These are phyloP conservation scores for Chaetogeoica ovagalla DNA, from an alignment of 2,888 invertebrate genomes.

Conservation along the genomic window DNA sequence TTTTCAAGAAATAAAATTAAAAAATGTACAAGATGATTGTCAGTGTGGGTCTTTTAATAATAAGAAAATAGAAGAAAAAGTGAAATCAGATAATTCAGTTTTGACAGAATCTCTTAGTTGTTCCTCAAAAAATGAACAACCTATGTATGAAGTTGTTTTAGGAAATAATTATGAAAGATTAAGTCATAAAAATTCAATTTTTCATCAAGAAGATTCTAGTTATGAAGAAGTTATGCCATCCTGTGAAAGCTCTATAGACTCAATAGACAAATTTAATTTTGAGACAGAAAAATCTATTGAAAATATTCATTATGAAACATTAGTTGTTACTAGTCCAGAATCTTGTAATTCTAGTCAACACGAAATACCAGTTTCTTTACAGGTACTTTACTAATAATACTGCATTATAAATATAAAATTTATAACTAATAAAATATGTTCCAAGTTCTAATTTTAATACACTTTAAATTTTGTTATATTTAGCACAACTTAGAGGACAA, in stretches of 20 bases:
- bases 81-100: slow-evolving; percentile 33
- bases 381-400: slow-evolving; percentile 11
- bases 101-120: slow-evolving; percentile 44
- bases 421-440: neutral
- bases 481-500: slow-evolving; percentile 24
- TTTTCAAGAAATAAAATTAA: slow-evolving; percentile 54
- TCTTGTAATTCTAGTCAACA: slow-evolving; percentile 37
- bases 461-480: neutral
- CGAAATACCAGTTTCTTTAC: slow-evolving; percentile 36
- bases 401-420: too few species aligned
- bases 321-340: slow-evolving; percentile 38
- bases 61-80: slow-evolving; percentile 12
- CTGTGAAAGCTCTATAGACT: slow-evolving; percentile 20
- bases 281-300: slow-evolving; percentile 36
- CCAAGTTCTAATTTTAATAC: neutral
- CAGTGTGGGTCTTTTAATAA: slow-evolving; percentile 9
- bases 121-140: slow-evolving; percentile 48
- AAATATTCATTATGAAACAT: slow-evolving; percentile 49
- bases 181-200: slow-evolving; percentile 41
- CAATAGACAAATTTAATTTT: slow-evolving; percentile 34
- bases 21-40: slow-evolving; percentile 15
- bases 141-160: slow-evolving; percentile 28
- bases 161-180: slow-evolving; percentile 44
- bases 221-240: slow-evolving; percentile 37
- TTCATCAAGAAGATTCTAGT: slow-evolving; percentile 42